Evolutionary conservation across 2,888 invertebrate genomes (phyloP).

Genomic region (Onchidella celtica): DNA sequence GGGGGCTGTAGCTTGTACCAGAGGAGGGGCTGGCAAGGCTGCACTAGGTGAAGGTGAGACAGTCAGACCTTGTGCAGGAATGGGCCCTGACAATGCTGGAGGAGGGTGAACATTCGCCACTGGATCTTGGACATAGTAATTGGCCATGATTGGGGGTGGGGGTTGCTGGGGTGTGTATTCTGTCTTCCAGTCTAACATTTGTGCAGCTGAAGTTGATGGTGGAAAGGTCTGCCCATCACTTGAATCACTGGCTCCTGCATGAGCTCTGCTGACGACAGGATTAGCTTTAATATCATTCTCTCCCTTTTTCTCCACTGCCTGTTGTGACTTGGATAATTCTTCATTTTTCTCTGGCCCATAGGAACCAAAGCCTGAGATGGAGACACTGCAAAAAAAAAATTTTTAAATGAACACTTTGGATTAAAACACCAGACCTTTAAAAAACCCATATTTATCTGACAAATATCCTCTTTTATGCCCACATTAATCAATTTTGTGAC

Average conservation of each 20-base stretch:
- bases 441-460: no score
- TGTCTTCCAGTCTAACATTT: no score
- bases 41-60: not conserved
- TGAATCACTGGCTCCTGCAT: not conserved
- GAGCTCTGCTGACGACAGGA: not conserved
- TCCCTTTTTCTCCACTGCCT: not conserved
- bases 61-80: not conserved
- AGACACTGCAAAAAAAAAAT: not conserved
- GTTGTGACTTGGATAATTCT: not conserved
- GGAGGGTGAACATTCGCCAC: not conserved
- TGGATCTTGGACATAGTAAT: not conserved
- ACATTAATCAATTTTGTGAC: no score
- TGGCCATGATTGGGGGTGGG: not conserved
- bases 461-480: no score
- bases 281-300: not conserved
- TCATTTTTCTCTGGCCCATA: conserved; percentile 22
- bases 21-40: not conserved
- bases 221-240: not conserved
- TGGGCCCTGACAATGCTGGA: not conserved
- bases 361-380: conserved; percentile 6
- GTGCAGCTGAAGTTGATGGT: not conserved
- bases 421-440: no score
- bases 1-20: not conserved
- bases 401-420: no score
- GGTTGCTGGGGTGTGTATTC: not conserved